Evolutionary conservation across 2,888 invertebrate species (phyloP), one percentile per base, ranked within the genome.

Genomic region (Idaea aversata): DNA sequence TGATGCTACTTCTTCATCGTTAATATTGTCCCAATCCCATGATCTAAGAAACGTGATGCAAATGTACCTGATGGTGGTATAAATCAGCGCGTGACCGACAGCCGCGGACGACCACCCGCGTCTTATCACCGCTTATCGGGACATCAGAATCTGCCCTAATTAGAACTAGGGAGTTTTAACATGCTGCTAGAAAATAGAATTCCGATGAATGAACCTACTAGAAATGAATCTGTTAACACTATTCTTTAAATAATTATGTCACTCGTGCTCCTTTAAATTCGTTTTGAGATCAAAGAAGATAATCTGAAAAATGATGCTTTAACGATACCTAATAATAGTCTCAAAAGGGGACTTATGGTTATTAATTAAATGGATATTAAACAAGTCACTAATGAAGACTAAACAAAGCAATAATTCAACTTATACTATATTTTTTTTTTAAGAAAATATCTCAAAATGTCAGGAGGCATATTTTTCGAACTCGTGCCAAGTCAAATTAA

Each of bases 101-200:
- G 60, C 63, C 62, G 66, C 65, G 66, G 59, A 67, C 76, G 81
- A 81, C 80, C 81, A 81, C 81, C 81, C 81, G 79, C 74, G 72
- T 63, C 71, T 73, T 78, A 81, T 80, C 81, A 74, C 72, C 57
- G 67, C 69, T 77, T 79, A 81, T 81, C 81, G 59, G 36, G 61
- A 15, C 61, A 63, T 68, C 69, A 65, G 66, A 47, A 65, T 67
- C 68, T 70, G 83, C 74, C 81, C 87, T 88, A 88, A 90, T 89
- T 89, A 88, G 86, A 47, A 4, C 13, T 47, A 7, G 10, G 10
- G 47, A 47, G 3, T 13, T 13, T 47, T 47, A 6, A 13, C 0
- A 47, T 47, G 47, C 7, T 47, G 47, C 47, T 47, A 13, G 13
- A 47, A 13, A 47, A 13, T 13, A 13, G 13, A 47, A 47, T 10